phyloP scores from a whole-genome alignment of 1,140 invertebrate genomes.

The Drosophila eugracilis region DNA sequence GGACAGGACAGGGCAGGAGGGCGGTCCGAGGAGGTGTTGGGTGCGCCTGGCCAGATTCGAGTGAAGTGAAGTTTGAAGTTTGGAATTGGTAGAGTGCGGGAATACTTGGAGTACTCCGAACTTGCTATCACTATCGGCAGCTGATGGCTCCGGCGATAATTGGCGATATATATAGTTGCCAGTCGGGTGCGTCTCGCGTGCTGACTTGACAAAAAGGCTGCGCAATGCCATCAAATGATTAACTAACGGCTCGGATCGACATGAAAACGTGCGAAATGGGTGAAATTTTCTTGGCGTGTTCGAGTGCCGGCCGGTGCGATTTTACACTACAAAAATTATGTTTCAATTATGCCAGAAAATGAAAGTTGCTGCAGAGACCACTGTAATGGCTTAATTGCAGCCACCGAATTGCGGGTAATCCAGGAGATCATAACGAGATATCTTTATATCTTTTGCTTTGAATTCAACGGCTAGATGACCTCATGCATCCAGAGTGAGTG shows the following conservation, averaged over 20 bases:
- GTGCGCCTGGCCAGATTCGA: conserved; percentile 10
- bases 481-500: neutral
- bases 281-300: conserved; percentile 72
- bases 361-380: conserved; percentile 71
- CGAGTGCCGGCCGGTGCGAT: conserved; percentile 59
- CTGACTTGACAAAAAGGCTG: conserved; percentile 72
- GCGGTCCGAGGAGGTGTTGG: conserved; percentile 4
- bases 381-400: conserved; percentile 72
- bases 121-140: conserved; percentile 53
- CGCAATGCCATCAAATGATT: conserved; percentile 81
- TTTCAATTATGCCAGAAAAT: conserved; percentile 81
- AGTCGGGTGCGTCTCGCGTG: conserved; percentile 55
- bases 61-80: conserved; percentile 2
- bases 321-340: conserved; percentile 79
- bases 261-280: conserved; percentile 76
- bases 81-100: neutral
- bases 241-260: conserved; percentile 60
- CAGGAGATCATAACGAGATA: conserved; percentile 35
- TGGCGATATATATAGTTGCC: no score
- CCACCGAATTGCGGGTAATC: conserved; percentile 46
- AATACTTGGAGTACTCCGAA: neutral
- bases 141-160: conserved; percentile 73
- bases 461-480: conserved; percentile 14
- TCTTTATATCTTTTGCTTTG: conserved; percentile 29
- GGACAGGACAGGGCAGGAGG: neutral